Evolutionary conservation across 2,797 vertebrate genomes (phyloP), one percentile per base, ranked within the genome.

Genomic region (Sphenopsis melanotis): DNA sequence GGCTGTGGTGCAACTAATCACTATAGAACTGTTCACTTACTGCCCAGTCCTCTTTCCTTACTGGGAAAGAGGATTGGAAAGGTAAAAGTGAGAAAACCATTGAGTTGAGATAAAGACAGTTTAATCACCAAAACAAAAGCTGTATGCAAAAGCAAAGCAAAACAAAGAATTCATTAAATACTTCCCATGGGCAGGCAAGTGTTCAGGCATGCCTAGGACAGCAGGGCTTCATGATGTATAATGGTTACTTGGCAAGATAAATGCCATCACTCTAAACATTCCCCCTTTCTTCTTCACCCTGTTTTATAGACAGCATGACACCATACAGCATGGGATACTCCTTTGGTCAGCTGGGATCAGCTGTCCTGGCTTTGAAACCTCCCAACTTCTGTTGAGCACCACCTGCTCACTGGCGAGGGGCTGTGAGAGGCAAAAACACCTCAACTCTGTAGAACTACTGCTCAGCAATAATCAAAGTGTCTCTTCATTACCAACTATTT

Each of bases 341-440:
- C 47, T 65, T 6, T 13, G 10, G 13, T 53, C 34, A 24, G 18
- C 0, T 41, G 22, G 23, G 16, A 4, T 24, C 34, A 42, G 14
- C 32, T 53, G 26, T 47, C 19, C 30, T 20, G 7, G 11, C 12
- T 47, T 8, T 60, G 53, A 26, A 16, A 7, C 14, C 32, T 84
- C 19, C 9, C 5, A 12, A 1, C 4, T 21, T 52, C 39, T 59
- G 27, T 2, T n/a, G n/a, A 53, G 39, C 27, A 27, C 11, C 15
- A 3, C 7, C 22, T 27, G 22, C 15, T 46, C 1, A 0, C 23
- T 53, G 20, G 2, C n/a, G 20, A 41, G 47, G 2, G 29, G 13
- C 18, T 41, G 15, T 21, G 26, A n/a, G 27, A 47, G 34, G 14
- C 3, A 15, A 30, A 37, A 26, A 37, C 23, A 15, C 3, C 23